These are phyloP conservation scores for Tragelaphus buxtoni DNA, from an alignment of 2,113 vertebrate species.

Conservation along the genomic window DNA sequence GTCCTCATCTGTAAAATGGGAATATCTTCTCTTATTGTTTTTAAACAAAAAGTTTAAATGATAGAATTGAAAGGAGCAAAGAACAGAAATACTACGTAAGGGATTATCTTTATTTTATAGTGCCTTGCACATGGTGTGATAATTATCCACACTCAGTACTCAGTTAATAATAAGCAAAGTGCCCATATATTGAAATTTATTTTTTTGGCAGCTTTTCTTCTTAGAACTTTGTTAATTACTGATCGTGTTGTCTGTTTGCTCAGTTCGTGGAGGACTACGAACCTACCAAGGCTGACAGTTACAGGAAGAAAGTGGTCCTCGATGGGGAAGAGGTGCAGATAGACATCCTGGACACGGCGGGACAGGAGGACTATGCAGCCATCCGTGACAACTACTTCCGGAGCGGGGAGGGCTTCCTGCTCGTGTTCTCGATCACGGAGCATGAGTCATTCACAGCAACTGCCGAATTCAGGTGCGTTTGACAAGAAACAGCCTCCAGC, in stretches of 20 bases:
- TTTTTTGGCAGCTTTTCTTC: not conserved
- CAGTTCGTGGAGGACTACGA: conserved; percentile 99
- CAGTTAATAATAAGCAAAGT: not conserved
- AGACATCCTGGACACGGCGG: conserved; percentile 91
- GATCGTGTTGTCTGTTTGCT: not conserved
- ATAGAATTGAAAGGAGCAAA: not conserved
- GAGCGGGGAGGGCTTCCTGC: conserved; percentile 96
- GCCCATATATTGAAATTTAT: not conserved
- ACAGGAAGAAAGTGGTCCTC: conserved; percentile 98
- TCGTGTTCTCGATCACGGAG: conserved; percentile 98
- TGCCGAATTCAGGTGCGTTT: conserved; percentile 89
- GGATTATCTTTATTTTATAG: not conserved
- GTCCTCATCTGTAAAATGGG: not conserved
- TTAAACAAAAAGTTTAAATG: not conserved
- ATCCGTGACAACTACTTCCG: conserved; percentile 99
- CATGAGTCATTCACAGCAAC: conserved; percentile 94
- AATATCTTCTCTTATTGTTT: not conserved
- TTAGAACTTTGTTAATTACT: not conserved
- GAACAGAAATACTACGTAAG: not conserved
- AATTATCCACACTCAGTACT: not conserved
- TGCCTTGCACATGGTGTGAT: not conserved
- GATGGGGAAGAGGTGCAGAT: conserved; percentile 98
- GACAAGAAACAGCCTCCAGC: rapidly evolving
- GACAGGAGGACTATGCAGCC: conserved; percentile 98
- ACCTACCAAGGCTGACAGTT: conserved; percentile 98